A percentile compares a stretch with the other conserved stretches of the same genome.
Evolutionary conservation across 1,140 invertebrate species (phyloP).

Genomic region (Zaprionus tsacasi): DNA sequence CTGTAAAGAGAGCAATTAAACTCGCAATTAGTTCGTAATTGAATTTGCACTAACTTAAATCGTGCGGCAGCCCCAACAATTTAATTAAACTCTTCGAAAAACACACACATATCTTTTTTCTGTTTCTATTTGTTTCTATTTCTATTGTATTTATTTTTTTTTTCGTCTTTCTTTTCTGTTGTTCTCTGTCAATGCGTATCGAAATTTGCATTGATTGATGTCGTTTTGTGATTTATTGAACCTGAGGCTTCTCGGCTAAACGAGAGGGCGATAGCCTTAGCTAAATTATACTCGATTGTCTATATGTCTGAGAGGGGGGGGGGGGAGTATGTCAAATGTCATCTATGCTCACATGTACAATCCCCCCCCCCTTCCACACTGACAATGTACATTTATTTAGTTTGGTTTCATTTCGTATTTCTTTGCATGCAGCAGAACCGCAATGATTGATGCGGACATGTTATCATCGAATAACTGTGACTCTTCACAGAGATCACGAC

Average conservation of each 20-base stretch:
- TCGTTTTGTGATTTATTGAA: conserved; percentile 73
- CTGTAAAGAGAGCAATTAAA: conserved; percentile 25
- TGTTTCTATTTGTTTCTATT: neutral
- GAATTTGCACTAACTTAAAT: conserved; percentile 27
- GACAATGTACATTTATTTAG: conserved; percentile 71
- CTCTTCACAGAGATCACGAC: conserved; percentile 25
- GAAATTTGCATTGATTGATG: conserved; percentile 77
- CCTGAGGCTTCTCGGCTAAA: conserved; percentile 61
- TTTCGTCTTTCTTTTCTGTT: neutral
- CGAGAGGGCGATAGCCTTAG: conserved; percentile 24
- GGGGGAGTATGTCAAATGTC: conserved; percentile 39
- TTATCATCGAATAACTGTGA: conserved; percentile 74
- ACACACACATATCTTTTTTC: neutral
- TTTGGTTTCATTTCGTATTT: conserved; percentile 64
- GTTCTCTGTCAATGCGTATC: conserved; percentile 15
- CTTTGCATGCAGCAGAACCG: conserved; percentile 61
- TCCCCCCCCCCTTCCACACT: neutral
- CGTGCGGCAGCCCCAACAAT: conserved; percentile 13
- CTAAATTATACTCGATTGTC: conserved; percentile 50
- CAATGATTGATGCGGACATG: conserved; percentile 79
- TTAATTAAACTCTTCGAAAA: conserved; percentile 35
- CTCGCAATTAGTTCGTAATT: conserved; percentile 57
- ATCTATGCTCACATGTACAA: conserved; percentile 2
- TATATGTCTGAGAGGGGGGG: neutral
- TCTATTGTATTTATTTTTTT: neutral